Percentiles rank a stretch among this genome's conserved stretches.
Conservation (phyloP, 2,797 vertebrate species). For the Notolepis coatsorum region DNA sequence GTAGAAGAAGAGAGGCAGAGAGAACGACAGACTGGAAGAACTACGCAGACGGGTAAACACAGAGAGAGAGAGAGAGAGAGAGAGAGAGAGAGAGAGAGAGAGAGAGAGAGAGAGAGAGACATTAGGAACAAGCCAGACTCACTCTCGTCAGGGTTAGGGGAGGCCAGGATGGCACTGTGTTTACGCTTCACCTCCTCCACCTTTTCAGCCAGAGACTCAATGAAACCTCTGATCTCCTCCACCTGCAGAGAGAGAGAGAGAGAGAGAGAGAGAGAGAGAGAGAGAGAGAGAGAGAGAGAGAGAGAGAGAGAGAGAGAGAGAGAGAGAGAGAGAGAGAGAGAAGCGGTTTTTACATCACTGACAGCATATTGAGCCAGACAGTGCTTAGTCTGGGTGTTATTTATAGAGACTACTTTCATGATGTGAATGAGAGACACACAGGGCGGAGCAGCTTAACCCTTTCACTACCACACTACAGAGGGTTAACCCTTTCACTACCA, state of each 20-base stretch:
- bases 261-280: not conserved
- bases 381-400: slow-evolving; percentile 39
- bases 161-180: slow-evolving; percentile 94
- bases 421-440: slow-evolving; percentile 42
- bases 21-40: too few species aligned
- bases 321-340: slow-evolving; percentile 10
- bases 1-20: too few species aligned
- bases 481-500: too few species aligned
- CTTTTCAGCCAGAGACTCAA: slow-evolving; percentile 93
- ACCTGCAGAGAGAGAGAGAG: slow-evolving; percentile 79
- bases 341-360: slow-evolving; percentile 31
- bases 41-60: not conserved
- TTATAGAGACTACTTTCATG: slow-evolving; percentile 35
- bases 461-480: too few species aligned
- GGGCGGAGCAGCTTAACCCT: slow-evolving; percentile 16
- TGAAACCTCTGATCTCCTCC: slow-evolving; percentile 94
- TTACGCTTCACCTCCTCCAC: slow-evolving; percentile 98
- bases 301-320: slow-evolving; percentile 5
- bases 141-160: slow-evolving; percentile 90
- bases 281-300: slow-evolving; percentile 6
- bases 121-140: slow-evolving; percentile 50
- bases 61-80: not conserved
- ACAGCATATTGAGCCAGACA: slow-evolving; percentile 15
- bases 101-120: slow-evolving; percentile 1
- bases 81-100: not conserved